Percentiles rank a stretch among this genome's conserved stretches.
These are phyloP conservation scores for Cancer borealis DNA, from an alignment of 2,888 invertebrate genomes.

Conservation along the genomic window DNA sequence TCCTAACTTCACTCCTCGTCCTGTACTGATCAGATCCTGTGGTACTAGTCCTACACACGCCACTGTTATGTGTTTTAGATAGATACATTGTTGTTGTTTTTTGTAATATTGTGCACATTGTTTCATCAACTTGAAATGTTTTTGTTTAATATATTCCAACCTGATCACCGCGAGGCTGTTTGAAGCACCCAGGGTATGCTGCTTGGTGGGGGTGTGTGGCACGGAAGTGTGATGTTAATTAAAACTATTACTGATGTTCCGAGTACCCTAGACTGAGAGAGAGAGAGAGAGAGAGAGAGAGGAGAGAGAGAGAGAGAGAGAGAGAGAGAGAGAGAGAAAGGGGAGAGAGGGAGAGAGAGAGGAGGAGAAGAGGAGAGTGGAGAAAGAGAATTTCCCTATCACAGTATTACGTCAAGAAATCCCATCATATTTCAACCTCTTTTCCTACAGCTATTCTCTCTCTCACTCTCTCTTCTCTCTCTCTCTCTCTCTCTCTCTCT, in stretches of 20 bases:
- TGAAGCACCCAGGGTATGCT: background rate
- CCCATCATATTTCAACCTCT: background rate
- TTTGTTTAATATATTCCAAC: background rate
- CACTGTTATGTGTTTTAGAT: background rate
- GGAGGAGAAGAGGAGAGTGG: slow-evolving; percentile 14
- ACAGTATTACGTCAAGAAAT: background rate
- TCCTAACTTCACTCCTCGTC: background rate
- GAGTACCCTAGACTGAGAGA: background rate
- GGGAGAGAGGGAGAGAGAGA: slow-evolving; percentile 38
- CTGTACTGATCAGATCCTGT: background rate
- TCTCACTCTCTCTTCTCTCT: slow-evolving; percentile 33
- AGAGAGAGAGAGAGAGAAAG: slow-evolving; percentile 35
- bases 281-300: slow-evolving; percentile 52
- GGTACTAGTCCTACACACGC: background rate
- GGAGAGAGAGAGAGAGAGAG: slow-evolving; percentile 51
- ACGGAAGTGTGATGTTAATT: background rate
- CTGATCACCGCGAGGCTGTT: slow-evolving; percentile 1
- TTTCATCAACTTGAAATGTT: background rate
- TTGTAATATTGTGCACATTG: background rate
- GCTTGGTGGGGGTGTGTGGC: background rate
- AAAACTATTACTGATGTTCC: background rate
- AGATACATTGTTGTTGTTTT: background rate
- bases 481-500: slow-evolving; percentile 7
- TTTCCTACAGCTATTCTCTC: background rate
- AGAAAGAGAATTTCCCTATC: background rate